Percentiles rank a stretch among this genome's conserved stretches.
Conservation (phyloP, 2,888 invertebrate species). For the Podotricha telesiphe region DNA sequence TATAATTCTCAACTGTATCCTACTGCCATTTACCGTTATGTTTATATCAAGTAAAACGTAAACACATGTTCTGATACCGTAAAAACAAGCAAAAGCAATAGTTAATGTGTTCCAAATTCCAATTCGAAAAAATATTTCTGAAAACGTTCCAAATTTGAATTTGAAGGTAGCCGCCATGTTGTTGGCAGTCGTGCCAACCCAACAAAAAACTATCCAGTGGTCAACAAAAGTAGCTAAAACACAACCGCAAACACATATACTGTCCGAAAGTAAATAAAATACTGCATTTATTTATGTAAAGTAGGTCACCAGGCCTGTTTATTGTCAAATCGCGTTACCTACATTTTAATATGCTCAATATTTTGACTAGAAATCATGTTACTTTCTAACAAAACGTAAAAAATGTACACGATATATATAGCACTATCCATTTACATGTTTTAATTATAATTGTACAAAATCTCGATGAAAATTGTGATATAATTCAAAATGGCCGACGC, state of each 20-base stretch:
- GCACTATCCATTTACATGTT: constrained; percentile 76
- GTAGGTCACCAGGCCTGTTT: constrained; percentile 72
- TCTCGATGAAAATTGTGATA: constrained; percentile 71
- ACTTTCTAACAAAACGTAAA: constrained; percentile 79
- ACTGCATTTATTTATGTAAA: constrained; percentile 63
- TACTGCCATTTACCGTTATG: constrained; percentile 12
- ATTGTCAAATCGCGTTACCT: constrained; percentile 82
- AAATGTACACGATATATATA: constrained; percentile 78
- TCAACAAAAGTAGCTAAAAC: constrained; percentile 39
- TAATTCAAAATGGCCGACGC: constrained; percentile 44
- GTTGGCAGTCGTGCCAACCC: constrained; percentile 30
- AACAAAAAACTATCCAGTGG: constrained; percentile 44
- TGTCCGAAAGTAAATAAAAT: constrained; percentile 58
- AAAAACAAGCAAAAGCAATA: neutral
- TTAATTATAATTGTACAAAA: constrained; percentile 76
- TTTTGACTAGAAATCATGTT: constrained; percentile 84
- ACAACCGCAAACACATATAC: constrained; percentile 51
- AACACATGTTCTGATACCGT: neutral
- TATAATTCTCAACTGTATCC: constrained; percentile 22
- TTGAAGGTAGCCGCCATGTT: constrained; percentile 7
- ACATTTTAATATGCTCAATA: constrained; percentile 82
- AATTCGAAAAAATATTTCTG: neutral
- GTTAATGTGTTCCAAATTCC: neutral
- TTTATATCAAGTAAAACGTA: neutral
- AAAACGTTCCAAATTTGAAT: constrained; percentile 2